phyloP scores from a whole-genome alignment of 2,797 vertebrate species.

The Poeciliopsis gracilis region DNA sequence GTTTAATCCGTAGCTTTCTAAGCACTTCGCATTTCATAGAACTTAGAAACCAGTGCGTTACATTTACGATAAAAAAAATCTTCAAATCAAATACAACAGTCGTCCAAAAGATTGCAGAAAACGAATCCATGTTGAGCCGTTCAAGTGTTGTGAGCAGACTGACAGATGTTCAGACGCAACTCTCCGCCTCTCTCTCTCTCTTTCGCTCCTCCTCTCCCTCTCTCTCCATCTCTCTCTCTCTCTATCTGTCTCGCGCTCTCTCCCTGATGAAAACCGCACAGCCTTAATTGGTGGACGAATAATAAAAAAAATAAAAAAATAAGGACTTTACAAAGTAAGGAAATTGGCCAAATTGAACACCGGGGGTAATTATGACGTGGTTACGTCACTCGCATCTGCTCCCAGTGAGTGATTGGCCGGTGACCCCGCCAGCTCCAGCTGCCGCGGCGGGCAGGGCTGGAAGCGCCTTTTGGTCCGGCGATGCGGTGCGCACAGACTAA shows the following conservation, averaged over 20 bases:
- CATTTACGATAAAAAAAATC: not conserved
- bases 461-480: slow-evolving; percentile 26
- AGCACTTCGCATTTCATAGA: not conserved
- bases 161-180: slow-evolving; percentile 43
- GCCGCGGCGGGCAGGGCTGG: slow-evolving; percentile 35
- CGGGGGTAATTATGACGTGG: slow-evolving; percentile 54
- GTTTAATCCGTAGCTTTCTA: not conserved
- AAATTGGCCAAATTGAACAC: slow-evolving; percentile 74
- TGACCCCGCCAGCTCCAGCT: slow-evolving; percentile 42
- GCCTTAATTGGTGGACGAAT: slow-evolving; percentile 54
- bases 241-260: slow-evolving; percentile 5
- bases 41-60: not conserved
- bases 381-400: slow-evolving; percentile 77
- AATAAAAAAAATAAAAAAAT: slow-evolving; percentile 10
- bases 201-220: slow-evolving; percentile 6
- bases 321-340: slow-evolving; percentile 37
- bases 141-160: slow-evolving; percentile 1
- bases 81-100: not conserved
- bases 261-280: slow-evolving; percentile 20
- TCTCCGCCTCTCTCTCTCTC: not conserved
- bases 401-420: slow-evolving; percentile 49
- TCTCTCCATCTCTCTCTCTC: slow-evolving; percentile 7
- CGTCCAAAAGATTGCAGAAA: not conserved
- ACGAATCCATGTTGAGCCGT: not conserved
- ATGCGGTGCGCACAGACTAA: slow-evolving; percentile 36